Base-by-base conservation (phyloP, 2,113 vertebrate species). In the Hipposideros armiger region DNA sequence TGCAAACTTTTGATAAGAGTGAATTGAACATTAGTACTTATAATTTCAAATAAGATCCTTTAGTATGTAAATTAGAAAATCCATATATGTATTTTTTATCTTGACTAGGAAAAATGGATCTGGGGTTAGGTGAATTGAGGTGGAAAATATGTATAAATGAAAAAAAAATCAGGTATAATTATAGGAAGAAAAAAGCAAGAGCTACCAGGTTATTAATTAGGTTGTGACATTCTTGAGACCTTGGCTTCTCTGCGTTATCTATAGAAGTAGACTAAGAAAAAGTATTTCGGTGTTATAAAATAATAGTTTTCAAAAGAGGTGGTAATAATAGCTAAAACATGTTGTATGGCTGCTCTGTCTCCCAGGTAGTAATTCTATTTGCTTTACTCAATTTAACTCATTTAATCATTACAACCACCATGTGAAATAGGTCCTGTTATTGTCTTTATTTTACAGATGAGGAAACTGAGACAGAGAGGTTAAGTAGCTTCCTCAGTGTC, bases 11-110 rank as follows among this genome's bases (percentile, higher is more conserved):
- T 81, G 17, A 52, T 93, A 94, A 77, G 28, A 81, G 56, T 90
- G 62, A 94, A 16, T 85, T 94, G n/a, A 73, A 10, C 36, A 82
- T 94, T 95, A 77, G 32, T 94, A 62, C 90, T 94, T 92, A 66
- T 72, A 94, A 82, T 90, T 94, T 96, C 45, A 96, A 73, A 24
- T 90, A 88, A n/a, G 36, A 22, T 50, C 28, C 69, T 87, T 56
- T 90, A 81, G 16, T 90, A 52, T 88, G 32, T 88, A 94, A 93
- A 47, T 87, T 82, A 93, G 86, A 73, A 74, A 91, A 78, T 45
- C 9, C 4, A 36, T 81, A 30, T n/a, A 32, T 92, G 9, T 36
- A 54, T 88, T 7, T 93, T 95, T 95, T 90, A 36, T 81, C 64
- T 91, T 91, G 70, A 54, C 1, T 52, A 67, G 86, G 15, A 74